These are phyloP conservation scores for Clanis bilineata DNA, from an alignment of 2,888 invertebrate genomes.

Conservation along the genomic window DNA sequence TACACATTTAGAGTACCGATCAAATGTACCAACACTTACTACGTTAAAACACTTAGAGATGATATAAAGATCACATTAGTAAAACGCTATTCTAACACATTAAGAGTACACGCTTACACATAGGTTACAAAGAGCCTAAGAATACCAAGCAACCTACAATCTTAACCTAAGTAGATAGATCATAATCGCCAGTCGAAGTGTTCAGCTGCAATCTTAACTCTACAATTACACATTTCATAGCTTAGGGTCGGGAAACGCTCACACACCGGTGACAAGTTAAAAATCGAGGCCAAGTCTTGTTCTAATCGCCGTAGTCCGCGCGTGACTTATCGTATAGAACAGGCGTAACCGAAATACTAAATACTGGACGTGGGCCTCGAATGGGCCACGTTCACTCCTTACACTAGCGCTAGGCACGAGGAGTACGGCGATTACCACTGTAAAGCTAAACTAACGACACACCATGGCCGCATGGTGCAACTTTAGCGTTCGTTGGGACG, in stretches of 20 bases:
- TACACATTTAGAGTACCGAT: constrained; percentile 41
- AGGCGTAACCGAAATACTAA: background rate
- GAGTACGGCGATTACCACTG: constrained; percentile 57
- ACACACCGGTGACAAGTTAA: constrained; percentile 52
- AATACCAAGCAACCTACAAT: constrained; percentile 45
- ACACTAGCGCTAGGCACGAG: constrained; percentile 28
- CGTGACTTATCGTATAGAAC: constrained; percentile 5
- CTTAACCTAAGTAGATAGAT: constrained; percentile 46
- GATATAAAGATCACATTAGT: constrained; percentile 45
- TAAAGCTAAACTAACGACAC: constrained; percentile 63
- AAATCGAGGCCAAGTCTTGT: constrained; percentile 75
- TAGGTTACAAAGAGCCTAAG: constrained; percentile 52
- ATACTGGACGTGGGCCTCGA: background rate
- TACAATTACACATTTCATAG: constrained; percentile 80
- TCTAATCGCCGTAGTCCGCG: constrained; percentile 55
- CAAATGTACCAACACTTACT: constrained; percentile 52
- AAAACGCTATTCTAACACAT: constrained; percentile 52
- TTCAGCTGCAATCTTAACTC: constrained; percentile 17
- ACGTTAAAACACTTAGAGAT: constrained; percentile 47
- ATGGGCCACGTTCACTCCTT: constrained; percentile 7
- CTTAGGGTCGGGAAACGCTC: constrained; percentile 62
- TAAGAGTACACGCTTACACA: constrained; percentile 54
- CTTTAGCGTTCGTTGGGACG: constrained; percentile 56
- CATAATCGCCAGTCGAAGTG: constrained; percentile 9
- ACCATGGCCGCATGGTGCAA: constrained; percentile 81